These are phyloP conservation scores for Sarcophaga rosellei DNA, from an alignment of 2,888 invertebrate genomes.

Conservation along the genomic window DNA sequence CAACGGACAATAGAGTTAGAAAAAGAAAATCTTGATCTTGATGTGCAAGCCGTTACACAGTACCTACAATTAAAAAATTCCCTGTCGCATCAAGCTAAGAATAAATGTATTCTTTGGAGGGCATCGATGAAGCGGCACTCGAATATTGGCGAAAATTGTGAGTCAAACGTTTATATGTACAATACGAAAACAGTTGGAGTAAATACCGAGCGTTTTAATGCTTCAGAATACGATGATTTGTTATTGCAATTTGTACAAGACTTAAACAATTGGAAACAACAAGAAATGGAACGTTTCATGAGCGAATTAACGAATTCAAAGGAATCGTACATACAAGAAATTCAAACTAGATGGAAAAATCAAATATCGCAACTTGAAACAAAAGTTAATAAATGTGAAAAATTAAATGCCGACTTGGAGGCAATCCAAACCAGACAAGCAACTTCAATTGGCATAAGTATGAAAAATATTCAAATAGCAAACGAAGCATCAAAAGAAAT, in stretches of 20 bases:
- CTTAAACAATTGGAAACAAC: conserved; percentile 88
- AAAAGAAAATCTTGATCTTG: background rate
- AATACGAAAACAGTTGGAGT: background rate
- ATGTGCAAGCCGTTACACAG: background rate
- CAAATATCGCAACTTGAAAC: conserved; percentile 76
- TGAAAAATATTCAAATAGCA: conserved; percentile 26
- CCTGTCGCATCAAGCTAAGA: background rate
- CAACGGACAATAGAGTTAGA: background rate
- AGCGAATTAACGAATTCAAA: conserved; percentile 84
- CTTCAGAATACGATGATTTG: conserved; percentile 71
- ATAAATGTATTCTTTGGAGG: background rate
- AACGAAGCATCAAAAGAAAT: conserved; percentile 50
- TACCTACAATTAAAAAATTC: background rate
- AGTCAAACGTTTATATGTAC: background rate
- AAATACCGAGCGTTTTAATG: conserved; percentile 21
- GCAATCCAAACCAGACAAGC: conserved; percentile 44
- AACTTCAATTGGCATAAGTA: conserved; percentile 22
- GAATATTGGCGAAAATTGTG: background rate
- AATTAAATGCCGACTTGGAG: conserved; percentile 63
- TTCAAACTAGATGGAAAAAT: conserved; percentile 84
- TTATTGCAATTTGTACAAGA: conserved; percentile 85
- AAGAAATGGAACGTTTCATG: conserved; percentile 85
- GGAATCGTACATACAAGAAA: conserved; percentile 82
- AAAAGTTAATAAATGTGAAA: conserved; percentile 60
- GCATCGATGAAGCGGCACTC: background rate